Percentiles rank a stretch among this genome's conserved stretches.
These are phyloP conservation scores for Cinclus mexicanus DNA, from an alignment of 2,113 vertebrate species.

Conservation along the genomic window DNA sequence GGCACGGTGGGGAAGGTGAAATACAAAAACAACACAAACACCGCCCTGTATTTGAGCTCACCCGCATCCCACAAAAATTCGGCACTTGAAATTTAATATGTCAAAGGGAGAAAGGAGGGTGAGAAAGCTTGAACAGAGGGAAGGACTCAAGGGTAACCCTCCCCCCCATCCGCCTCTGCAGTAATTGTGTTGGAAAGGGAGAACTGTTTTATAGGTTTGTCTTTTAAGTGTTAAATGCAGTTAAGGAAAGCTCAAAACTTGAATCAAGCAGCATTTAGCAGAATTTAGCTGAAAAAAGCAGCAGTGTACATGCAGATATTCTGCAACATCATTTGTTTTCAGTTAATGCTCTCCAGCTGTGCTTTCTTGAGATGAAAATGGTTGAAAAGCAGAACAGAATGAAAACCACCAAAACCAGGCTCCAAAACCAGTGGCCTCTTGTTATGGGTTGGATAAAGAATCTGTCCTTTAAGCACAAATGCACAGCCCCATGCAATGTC, in stretches of 20 bases:
- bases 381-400: background rate
- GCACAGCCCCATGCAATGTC: background rate
- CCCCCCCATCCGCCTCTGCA: background rate
- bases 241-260: background rate
- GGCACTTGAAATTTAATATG: background rate
- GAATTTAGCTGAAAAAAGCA: conserved; percentile 2
- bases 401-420: background rate
- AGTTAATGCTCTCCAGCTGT: conserved; percentile 20
- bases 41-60: background rate
- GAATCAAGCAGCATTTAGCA: background rate
- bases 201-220: background rate
- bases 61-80: background rate
- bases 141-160: background rate
- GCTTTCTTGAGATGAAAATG: background rate
- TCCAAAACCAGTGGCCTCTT: background rate
- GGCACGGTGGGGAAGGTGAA: background rate
- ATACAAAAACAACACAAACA: background rate
- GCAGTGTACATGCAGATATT: conserved; percentile 5
- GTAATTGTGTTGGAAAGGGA: background rate
- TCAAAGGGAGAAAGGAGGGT: background rate
- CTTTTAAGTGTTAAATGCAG: background rate
- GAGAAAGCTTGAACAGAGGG: background rate
- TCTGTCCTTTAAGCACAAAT: background rate
- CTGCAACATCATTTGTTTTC: conserved; percentile 16
- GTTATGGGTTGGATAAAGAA: background rate